phyloP scores from a whole-genome alignment of 2,888 invertebrate genomes.

The Pteria penguin region DNA sequence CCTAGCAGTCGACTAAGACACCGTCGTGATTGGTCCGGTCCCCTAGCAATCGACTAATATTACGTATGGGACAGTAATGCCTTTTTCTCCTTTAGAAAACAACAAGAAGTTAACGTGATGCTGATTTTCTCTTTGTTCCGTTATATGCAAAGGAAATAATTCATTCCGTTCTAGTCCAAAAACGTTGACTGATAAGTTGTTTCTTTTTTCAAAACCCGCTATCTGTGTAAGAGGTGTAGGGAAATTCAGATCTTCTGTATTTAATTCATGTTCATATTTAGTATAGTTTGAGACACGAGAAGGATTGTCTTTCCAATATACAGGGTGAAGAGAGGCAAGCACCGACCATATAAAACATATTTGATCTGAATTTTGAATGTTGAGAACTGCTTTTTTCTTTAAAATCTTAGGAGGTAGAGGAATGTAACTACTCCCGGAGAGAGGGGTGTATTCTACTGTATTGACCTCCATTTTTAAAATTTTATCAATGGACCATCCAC shows the following conservation, averaged over 20 bases:
- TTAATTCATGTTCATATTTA: constrained; percentile 25
- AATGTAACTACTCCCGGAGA: constrained; percentile 41
- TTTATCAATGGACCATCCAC: constrained; percentile 41
- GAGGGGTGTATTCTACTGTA: constrained; percentile 33
- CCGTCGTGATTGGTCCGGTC: constrained; percentile 14
- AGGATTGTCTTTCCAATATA: not conserved
- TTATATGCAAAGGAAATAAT: constrained; percentile 26
- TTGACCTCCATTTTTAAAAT: constrained; percentile 39
- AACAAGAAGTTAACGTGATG: constrained; percentile 13
- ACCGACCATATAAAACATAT: constrained; percentile 42
- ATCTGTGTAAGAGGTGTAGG: constrained; percentile 1
- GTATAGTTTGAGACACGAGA: constrained; percentile 18
- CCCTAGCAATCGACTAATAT: constrained; percentile 26
- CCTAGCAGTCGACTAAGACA: constrained; percentile 26
- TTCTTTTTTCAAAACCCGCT: constrained; percentile 23
- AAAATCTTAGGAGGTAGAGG: constrained; percentile 28
- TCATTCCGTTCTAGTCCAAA: constrained; percentile 22
- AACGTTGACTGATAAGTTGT: constrained; percentile 36
- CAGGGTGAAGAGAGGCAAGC: constrained; percentile 22
- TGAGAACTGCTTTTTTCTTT: constrained; percentile 37
- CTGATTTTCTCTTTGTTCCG: constrained; percentile 1
- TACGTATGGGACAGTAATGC: constrained; percentile 21
- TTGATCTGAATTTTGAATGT: constrained; percentile 44
- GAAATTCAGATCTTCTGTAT: constrained; percentile 6
- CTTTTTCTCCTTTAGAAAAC: constrained; percentile 25